Conservation (phyloP, 2,797 vertebrate genomes). For the Mormyrus hasselquistii region DNA sequence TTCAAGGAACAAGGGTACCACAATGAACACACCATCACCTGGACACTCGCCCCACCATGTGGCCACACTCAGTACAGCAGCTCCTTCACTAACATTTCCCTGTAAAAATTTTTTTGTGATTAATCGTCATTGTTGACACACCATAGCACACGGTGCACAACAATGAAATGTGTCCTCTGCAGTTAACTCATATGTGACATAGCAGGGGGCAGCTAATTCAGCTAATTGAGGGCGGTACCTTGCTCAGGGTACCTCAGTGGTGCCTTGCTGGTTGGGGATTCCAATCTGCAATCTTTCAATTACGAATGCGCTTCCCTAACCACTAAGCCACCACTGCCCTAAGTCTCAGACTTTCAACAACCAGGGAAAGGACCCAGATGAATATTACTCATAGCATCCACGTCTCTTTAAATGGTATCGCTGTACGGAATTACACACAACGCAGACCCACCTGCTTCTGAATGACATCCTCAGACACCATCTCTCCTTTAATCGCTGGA, state of each 20-base stretch:
- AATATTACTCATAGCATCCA: background rate
- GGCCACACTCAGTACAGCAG: slow-evolving; percentile 30
- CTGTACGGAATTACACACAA: background rate
- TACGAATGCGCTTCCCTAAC: too few species aligned
- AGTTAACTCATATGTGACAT: too few species aligned
- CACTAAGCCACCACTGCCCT: too few species aligned
- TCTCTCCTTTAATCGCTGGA: slow-evolving; percentile 51
- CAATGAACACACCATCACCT: slow-evolving; percentile 37
- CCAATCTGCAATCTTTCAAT: too few species aligned
- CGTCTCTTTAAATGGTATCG: background rate
- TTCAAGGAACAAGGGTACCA: background rate
- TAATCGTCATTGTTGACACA: too few species aligned
- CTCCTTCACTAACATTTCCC: background rate
- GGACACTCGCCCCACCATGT: slow-evolving; percentile 58
- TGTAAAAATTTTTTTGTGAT: too few species aligned
- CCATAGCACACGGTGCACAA: too few species aligned
- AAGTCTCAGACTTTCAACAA: background rate
- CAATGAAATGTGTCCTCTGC: too few species aligned
- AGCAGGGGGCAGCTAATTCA: too few species aligned
- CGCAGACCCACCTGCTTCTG: slow-evolving; percentile 61
- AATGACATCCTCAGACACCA: slow-evolving; percentile 60
- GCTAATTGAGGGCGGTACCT: too few species aligned
- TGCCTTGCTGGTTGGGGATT: too few species aligned
- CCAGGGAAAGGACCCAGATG: background rate
- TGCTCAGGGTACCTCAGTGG: too few species aligned